Conservation (phyloP, 2,113 vertebrate genomes). For the Morone saxatilis region DNA sequence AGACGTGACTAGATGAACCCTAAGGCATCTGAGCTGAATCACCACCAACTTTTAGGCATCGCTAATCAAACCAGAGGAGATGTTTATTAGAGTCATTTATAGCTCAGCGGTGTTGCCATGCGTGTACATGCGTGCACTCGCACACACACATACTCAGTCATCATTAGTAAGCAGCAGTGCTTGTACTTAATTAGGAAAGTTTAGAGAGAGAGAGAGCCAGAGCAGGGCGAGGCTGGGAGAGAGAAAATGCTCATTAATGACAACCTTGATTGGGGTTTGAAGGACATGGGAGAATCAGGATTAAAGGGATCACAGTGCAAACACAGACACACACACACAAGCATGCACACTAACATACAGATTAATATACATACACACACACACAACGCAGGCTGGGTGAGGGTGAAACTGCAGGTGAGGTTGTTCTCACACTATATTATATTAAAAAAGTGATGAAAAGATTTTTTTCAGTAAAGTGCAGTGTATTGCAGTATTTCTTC, state of each 20-base stretch:
- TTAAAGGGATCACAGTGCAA: conserved; percentile 64
- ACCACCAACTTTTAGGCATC: conserved; percentile 9
- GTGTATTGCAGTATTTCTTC: too few species aligned
- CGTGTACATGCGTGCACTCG: neutral
- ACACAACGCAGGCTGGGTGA: neutral
- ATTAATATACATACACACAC: neutral
- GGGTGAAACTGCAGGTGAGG: neutral
- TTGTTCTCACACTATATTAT: conserved; percentile 26
- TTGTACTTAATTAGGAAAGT: conserved; percentile 60
- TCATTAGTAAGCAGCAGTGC: conserved; percentile 61
- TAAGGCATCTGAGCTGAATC: conserved; percentile 16
- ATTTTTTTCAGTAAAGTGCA: neutral
- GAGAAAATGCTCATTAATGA: conserved; percentile 72
- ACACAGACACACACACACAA: conserved; percentile 7
- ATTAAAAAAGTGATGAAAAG: neutral
- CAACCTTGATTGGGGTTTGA: conserved; percentile 76
- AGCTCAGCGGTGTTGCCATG: conserved; percentile 11
- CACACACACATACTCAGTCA: neutral
- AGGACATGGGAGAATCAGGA: conserved; percentile 67
- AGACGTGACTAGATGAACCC: conserved; percentile 11
- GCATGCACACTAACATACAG: neutral
- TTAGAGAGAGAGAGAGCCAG: conserved; percentile 31
- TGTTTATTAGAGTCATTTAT: conserved; percentile 35
- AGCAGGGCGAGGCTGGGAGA: conserved; percentile 22
- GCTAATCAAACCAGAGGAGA: conserved; percentile 42